Percentiles rank a stretch among this genome's conserved stretches.
Conservation (phyloP, 2,113 vertebrate genomes). For the Saccopteryx bilineata region DNA sequence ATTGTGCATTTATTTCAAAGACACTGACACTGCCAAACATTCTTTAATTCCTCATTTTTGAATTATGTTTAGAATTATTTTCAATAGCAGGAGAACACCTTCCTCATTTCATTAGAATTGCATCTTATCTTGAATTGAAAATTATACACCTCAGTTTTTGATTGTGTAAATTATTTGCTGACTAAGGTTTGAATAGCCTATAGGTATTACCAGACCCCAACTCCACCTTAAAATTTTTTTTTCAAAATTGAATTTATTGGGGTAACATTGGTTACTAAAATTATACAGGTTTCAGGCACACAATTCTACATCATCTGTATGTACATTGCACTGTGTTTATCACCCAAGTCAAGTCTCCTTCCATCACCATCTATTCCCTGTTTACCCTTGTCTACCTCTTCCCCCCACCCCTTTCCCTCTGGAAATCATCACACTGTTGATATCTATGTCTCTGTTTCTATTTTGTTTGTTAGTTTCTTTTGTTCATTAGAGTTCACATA, state of each 20-base stretch:
- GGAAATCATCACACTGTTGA: not conserved
- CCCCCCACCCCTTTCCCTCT: not conserved
- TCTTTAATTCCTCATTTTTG: not conserved
- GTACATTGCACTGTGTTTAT: not conserved
- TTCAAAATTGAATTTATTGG: not conserved
- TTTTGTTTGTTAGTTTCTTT: not conserved
- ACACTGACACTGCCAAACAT: not conserved
- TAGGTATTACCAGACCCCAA: slow-evolving; percentile 8
- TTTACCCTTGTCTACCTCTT: not conserved
- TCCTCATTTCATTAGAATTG: slow-evolving; percentile 24
- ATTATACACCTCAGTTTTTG: not conserved
- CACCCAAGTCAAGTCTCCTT: not conserved
- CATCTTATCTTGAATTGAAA: slow-evolving; percentile 50
- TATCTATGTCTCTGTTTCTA: not conserved
- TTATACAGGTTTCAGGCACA: not conserved
- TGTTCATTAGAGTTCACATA: not conserved
- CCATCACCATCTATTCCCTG: not conserved
- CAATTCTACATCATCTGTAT: not conserved
- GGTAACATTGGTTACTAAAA: not conserved
- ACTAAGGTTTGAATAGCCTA: not conserved
- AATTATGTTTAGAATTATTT: slow-evolving; percentile 42
- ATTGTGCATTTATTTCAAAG: slow-evolving; percentile 30
- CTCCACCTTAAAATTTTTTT: not conserved
- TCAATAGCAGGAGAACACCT: slow-evolving; percentile 28
- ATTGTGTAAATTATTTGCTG: not conserved